phyloP scores from a whole-genome alignment of 2,113 vertebrate species.

The Laticauda colubrina region DNA sequence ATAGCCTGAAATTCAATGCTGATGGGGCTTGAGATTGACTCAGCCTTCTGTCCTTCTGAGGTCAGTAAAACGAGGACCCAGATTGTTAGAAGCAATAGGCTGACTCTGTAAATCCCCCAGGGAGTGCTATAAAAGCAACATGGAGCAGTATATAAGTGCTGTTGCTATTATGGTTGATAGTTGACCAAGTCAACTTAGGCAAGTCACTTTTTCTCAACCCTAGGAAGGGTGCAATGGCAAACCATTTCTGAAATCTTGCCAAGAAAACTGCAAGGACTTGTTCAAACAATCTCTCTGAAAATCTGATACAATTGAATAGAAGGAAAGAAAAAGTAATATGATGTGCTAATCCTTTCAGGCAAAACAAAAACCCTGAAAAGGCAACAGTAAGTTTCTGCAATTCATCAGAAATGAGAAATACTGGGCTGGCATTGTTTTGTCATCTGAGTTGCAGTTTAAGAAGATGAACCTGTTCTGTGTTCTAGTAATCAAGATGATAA shows the following conservation, averaged over 20 bases:
- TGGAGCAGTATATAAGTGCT: neutral
- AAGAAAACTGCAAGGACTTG: neutral
- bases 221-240: neutral
- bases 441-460: neutral
- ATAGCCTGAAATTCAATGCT: neutral
- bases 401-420: neutral
- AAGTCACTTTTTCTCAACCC: neutral
- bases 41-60: neutral
- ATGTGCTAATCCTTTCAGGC: neutral
- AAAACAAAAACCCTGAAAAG: neutral
- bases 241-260: neutral
- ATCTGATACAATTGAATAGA: neutral
- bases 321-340: neutral
- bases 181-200: neutral
- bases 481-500: neutral
- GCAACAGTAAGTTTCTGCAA: neutral
- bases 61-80: neutral
- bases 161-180: neutral
- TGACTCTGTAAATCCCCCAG: neutral
- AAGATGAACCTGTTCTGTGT: neutral
- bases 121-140: neutral
- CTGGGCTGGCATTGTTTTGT: neutral
- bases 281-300: neutral
- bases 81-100: neutral
- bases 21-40: neutral